Evolutionary conservation across 2,797 vertebrate species (phyloP).

Genomic region (Sphaeramia orbicularis): DNA sequence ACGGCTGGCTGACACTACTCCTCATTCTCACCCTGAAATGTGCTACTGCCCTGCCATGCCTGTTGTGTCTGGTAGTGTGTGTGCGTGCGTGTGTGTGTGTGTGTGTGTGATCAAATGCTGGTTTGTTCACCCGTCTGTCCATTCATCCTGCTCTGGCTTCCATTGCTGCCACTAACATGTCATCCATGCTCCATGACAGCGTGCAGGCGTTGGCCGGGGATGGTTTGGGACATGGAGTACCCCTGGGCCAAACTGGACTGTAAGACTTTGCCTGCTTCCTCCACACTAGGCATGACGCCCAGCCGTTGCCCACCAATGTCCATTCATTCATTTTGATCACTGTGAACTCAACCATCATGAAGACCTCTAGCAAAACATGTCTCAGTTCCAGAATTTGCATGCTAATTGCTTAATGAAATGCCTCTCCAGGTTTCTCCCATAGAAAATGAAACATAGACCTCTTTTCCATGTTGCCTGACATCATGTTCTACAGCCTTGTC

Average conservation of each 20-base stretch:
- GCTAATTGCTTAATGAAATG: constrained; percentile 43
- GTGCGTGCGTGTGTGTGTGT: neutral
- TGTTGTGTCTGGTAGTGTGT: constrained; percentile 4
- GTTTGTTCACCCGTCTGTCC: constrained; percentile 31
- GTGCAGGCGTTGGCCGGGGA: constrained; percentile 83
- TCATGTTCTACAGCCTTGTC: constrained; percentile 18
- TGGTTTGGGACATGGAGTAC: constrained; percentile 81
- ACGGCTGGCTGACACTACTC: constrained; percentile 58
- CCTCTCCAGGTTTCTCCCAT: constrained; percentile 4
- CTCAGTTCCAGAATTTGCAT: constrained; percentile 34
- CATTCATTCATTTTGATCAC: constrained; percentile 52
- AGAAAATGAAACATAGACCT: neutral
- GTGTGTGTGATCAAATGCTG: neutral
- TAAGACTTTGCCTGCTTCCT: constrained; percentile 80
- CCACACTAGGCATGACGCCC: constrained; percentile 75
- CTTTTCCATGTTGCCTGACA: constrained; percentile 14
- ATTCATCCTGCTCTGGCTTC: constrained; percentile 62
- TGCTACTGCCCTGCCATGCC: constrained; percentile 22
- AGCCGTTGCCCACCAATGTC: constrained; percentile 53
- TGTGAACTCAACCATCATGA: constrained; percentile 42
- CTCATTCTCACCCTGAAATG: constrained; percentile 51
- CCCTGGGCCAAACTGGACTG: constrained; percentile 82
- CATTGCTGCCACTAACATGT: constrained; percentile 86
- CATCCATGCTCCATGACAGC: constrained; percentile 79
- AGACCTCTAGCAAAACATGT: constrained; percentile 21